These are phyloP conservation scores for Myanophis thanlyinensis DNA, from an alignment of 2,113 vertebrate species.

Conservation along the genomic window DNA sequence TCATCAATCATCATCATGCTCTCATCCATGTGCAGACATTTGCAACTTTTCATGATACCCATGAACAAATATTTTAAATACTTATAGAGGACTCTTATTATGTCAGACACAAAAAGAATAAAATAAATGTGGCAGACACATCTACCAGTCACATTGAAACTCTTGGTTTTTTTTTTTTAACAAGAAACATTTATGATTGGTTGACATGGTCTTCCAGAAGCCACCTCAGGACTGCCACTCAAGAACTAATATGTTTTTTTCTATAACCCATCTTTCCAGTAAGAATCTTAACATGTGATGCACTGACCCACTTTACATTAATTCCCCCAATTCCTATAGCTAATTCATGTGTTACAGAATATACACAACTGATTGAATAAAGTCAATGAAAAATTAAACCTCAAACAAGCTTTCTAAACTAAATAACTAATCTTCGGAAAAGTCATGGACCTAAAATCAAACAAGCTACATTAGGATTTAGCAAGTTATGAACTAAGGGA, in stretches of 20 bases:
- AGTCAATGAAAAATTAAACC: background rate
- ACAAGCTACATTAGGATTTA: background rate
- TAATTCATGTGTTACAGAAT: background rate
- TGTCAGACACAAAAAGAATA: background rate
- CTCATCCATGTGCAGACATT: background rate
- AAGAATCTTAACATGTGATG: background rate
- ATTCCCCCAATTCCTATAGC: background rate
- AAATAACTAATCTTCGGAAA: background rate
- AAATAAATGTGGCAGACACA: background rate
- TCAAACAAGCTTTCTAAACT: background rate
- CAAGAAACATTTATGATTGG: background rate
- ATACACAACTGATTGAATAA: background rate
- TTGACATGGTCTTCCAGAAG: background rate
- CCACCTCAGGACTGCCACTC: background rate
- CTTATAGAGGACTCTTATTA: no score
- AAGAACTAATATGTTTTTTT: background rate
- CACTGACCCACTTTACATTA: background rate
- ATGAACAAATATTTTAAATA: background rate
- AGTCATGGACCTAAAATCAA: background rate
- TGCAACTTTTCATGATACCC: no score
- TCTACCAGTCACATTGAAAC: background rate
- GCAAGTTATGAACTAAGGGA: background rate
- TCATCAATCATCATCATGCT: background rate
- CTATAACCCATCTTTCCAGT: background rate
- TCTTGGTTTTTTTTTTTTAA: background rate